Percentiles rank a stretch among this genome's conserved stretches.
Evolutionary conservation across 92 coral and sea anemone genomes (phyloP).

Genomic region (Micromussa lordhowensis): DNA sequence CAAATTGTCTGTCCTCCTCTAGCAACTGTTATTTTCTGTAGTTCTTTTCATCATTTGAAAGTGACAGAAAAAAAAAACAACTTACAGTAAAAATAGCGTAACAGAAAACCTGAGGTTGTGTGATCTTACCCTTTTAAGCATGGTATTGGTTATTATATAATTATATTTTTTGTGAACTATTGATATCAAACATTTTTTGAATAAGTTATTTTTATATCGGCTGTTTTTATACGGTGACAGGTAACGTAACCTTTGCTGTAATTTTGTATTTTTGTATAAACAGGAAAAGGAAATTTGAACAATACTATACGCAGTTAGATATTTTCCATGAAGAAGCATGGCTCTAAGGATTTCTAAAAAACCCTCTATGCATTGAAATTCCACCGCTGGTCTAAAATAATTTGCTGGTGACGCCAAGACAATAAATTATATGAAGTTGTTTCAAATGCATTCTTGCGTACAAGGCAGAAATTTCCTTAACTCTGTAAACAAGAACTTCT

Average conservation of each 20-base stretch:
- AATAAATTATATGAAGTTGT: not conserved
- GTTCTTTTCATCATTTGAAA: not conserved
- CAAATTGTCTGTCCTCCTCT: too few species aligned
- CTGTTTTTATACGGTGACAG: not conserved
- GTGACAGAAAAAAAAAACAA: not conserved
- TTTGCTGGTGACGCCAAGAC: not conserved
- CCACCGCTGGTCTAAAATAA: not conserved
- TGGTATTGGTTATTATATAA: not conserved
- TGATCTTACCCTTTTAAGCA: not conserved
- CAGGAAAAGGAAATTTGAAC: not conserved
- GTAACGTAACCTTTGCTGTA: not conserved
- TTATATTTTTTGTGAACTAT: not conserved
- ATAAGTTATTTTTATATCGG: constrained; percentile 30
- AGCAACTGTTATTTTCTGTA: not conserved
- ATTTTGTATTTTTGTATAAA: constrained; percentile 13
- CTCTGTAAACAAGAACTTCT: not conserved
- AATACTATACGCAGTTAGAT: not conserved
- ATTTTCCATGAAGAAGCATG: not conserved
- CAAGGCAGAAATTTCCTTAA: not conserved
- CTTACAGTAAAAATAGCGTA: not conserved
- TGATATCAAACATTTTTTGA: not conserved
- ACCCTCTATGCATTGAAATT: not conserved
- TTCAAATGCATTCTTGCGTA: not conserved
- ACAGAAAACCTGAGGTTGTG: not conserved
- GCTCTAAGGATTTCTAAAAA: not conserved